Conservation (phyloP, 2,888 invertebrate genomes). For the Sialis fuliginosa region DNA sequence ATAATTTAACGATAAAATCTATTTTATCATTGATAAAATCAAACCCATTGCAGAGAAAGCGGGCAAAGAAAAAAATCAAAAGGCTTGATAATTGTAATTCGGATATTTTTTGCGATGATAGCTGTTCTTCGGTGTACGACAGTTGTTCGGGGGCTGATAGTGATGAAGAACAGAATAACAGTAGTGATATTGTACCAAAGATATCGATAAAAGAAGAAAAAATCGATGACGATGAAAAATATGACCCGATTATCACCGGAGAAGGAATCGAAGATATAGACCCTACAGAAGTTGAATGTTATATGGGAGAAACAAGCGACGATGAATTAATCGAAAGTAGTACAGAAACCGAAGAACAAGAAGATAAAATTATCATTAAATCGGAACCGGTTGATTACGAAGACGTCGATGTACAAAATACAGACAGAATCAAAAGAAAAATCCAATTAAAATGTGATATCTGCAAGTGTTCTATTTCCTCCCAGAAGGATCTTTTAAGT, state of each 20-base stretch:
- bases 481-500: background rate
- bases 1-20: slow-evolving; percentile 1
- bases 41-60: background rate
- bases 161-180: too few species aligned
- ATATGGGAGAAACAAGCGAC: background rate
- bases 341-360: background rate
- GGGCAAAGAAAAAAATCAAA: background rate
- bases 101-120: background rate
- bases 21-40: slow-evolving; percentile 1
- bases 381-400: slow-evolving; percentile 1
- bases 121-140: too few species aligned
- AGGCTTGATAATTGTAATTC: background rate
- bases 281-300: slow-evolving; percentile 1
- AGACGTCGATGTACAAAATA: background rate
- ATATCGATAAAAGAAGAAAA: background rate
- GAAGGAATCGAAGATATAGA: slow-evolving; percentile 2
- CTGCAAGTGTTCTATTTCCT: background rate
- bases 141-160: too few species aligned
- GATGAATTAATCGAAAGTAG: background rate
- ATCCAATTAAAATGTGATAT: slow-evolving; percentile 1
- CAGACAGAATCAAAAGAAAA: background rate
- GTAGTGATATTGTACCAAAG: background rate
- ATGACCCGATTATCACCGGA: background rate
- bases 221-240: background rate
- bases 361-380: slow-evolving; percentile 1